A percentile compares a stretch with the other conserved stretches of the same genome.
Conservation (phyloP, 92 coral and sea anemone species). For the Blastomussa wellsi region DNA sequence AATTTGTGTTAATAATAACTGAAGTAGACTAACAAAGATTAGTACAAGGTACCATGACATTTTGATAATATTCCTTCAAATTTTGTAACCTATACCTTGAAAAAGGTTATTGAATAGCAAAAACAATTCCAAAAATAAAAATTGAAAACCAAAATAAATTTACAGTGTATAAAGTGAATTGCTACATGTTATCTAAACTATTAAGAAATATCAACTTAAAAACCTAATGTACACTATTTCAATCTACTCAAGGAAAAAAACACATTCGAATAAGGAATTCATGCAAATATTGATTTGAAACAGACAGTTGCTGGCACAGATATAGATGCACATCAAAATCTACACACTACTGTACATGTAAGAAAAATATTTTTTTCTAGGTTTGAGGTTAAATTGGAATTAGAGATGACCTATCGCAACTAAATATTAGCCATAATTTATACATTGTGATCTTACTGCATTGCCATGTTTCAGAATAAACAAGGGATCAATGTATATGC, state of each 20-base stretch:
- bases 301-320: not conserved
- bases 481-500: not conserved
- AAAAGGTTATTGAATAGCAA: not conserved
- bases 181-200: not conserved
- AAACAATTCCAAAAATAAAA: not conserved
- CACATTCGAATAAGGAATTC: not conserved
- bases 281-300: constrained; percentile 19
- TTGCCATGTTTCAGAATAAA: not conserved
- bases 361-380: not conserved
- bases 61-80: not conserved
- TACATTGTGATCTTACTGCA: not conserved
- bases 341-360: not conserved
- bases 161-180: not conserved
- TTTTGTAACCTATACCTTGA: not conserved
- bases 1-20: no score
- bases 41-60: no score
- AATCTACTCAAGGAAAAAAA: not conserved
- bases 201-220: not conserved
- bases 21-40: not conserved
- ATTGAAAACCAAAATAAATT: not conserved
- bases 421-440: no score
- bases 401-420: not conserved
- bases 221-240: not conserved
- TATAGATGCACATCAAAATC: not conserved
- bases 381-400: not conserved